Evolutionary conservation across 2,888 invertebrate genomes (phyloP).

Genomic region (Ellobium chinense): DNA sequence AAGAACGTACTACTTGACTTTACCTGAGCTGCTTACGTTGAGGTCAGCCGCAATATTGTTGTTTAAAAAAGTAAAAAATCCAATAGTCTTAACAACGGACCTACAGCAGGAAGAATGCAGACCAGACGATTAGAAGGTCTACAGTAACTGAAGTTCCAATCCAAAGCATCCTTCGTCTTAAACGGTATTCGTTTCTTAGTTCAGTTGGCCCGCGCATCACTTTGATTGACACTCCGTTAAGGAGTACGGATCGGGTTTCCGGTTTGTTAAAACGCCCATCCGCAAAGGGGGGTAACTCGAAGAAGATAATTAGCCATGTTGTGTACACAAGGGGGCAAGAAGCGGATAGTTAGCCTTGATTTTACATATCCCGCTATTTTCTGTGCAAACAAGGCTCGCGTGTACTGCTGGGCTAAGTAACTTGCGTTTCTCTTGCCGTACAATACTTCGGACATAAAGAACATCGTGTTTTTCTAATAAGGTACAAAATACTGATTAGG

Average conservation of each 20-base stretch:
- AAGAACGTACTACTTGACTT: too few relatives aligned
- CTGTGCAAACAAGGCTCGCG: constrained; percentile 36
- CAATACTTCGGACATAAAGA: constrained; percentile 25
- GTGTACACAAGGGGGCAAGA: constrained; percentile 16
- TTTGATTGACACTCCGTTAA: constrained; percentile 40
- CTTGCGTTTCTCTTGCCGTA: neutral
- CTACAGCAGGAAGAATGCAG: too few relatives aligned
- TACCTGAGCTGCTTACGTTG: too few relatives aligned
- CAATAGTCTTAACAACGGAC: too few relatives aligned
- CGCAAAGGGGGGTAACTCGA: constrained; percentile 26
- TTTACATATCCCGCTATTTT: constrained; percentile 37
- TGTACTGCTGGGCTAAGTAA: constrained; percentile 6
- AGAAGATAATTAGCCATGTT: constrained; percentile 38
- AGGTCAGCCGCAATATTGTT: too few relatives aligned
- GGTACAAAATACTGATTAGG: neutral
- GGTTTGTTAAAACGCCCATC: constrained; percentile 17
- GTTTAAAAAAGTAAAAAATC: too few relatives aligned
- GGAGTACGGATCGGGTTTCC: constrained; percentile 25
- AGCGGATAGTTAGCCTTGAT: constrained; percentile 13
- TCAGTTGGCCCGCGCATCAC: constrained; percentile 35
- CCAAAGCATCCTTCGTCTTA: neutral
- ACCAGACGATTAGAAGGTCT: too few relatives aligned
- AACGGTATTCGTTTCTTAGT: constrained; percentile 28
- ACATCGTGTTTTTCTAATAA: neutral
- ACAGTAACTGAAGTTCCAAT: neutral